Percentiles rank a stretch among this genome's conserved stretches.
phyloP scores from a whole-genome alignment of 2,797 vertebrate genomes.

The Takifugu rubripes region DNA sequence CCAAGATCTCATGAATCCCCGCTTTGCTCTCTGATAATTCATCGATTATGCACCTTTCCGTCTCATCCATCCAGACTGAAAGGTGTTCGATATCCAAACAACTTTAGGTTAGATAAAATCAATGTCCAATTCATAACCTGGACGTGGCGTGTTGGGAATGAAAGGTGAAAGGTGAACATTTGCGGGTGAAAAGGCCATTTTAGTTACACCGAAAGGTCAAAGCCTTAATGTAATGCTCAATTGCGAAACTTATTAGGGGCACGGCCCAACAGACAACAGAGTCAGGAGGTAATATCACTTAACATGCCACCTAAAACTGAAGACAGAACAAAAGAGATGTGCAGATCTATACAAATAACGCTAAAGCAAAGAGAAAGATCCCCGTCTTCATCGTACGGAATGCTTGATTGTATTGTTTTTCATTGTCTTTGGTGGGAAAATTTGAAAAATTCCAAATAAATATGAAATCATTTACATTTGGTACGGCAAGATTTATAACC shows the following conservation, averaged over 20 bases:
- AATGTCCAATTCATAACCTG: conserved; percentile 65
- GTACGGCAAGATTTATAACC: no score
- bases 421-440: no score
- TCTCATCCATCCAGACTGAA: conserved; percentile 23
- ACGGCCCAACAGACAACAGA: conserved; percentile 45
- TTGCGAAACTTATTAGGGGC: conserved; percentile 62
- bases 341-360: not conserved
- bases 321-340: conserved; percentile 4
- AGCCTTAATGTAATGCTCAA: conserved; percentile 70
- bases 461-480: no score
- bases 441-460: no score
- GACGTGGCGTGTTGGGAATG: conserved; percentile 40
- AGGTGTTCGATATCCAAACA: conserved; percentile 42
- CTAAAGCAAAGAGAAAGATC: no score
- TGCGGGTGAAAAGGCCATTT: conserved; percentile 71
- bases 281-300: conserved; percentile 4
- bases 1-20: not conserved
- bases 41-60: conserved; percentile 14
- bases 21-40: conserved; percentile 2
- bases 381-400: no score
- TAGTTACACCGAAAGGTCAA: conserved; percentile 77
- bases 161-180: conserved; percentile 69
- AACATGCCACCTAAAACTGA: conserved; percentile 11
- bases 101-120: conserved; percentile 58
- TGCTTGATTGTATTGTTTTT: no score